These are phyloP conservation scores for Salmo trutta DNA, from an alignment of 2,797 vertebrate genomes.

Conservation along the genomic window DNA sequence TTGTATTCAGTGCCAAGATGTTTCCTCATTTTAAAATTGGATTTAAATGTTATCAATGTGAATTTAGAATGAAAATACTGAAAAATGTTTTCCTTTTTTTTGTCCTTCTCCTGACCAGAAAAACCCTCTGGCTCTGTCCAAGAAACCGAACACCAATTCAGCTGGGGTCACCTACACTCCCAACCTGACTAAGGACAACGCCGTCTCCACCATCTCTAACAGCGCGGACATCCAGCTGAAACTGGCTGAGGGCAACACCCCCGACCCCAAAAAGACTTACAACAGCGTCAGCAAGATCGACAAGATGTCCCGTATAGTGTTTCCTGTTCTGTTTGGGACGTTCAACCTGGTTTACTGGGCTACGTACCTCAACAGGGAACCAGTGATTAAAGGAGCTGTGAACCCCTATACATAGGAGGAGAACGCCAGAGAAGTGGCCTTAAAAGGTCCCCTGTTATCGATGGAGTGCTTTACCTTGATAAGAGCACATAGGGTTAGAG, in stretches of 20 bases:
- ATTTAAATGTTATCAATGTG: too few relatives aligned
- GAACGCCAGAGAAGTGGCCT: constrained; percentile 27
- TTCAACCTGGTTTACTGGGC: constrained; percentile 99
- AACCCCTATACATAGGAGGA: constrained; percentile 66
- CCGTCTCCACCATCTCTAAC: constrained; percentile 86
- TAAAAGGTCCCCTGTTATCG: background rate
- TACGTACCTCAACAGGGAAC: constrained; percentile 96
- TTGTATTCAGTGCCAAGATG: too few relatives aligned
- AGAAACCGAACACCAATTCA: constrained; percentile 86
- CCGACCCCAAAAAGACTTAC: constrained; percentile 96
- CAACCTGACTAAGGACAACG: constrained; percentile 88
- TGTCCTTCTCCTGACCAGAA: constrained; percentile 74
- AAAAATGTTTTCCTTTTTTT: background rate
- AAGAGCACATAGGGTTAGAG: background rate
- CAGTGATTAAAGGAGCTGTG: constrained; percentile 87
- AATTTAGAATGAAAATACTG: too few relatives aligned
- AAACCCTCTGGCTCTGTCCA: constrained; percentile 86
- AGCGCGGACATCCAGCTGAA: constrained; percentile 81
- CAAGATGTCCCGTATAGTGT: constrained; percentile 97
- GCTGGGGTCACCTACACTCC: constrained; percentile 85
- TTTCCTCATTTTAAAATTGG: too few relatives aligned
- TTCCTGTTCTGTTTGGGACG: constrained; percentile 94
- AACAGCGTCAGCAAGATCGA: constrained; percentile 99
- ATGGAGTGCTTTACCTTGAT: background rate
- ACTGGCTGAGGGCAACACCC: constrained; percentile 81